Evolutionary conservation across 92 coral and sea anemone genomes (phyloP).

Genomic region (Zoanthus solanderi): DNA sequence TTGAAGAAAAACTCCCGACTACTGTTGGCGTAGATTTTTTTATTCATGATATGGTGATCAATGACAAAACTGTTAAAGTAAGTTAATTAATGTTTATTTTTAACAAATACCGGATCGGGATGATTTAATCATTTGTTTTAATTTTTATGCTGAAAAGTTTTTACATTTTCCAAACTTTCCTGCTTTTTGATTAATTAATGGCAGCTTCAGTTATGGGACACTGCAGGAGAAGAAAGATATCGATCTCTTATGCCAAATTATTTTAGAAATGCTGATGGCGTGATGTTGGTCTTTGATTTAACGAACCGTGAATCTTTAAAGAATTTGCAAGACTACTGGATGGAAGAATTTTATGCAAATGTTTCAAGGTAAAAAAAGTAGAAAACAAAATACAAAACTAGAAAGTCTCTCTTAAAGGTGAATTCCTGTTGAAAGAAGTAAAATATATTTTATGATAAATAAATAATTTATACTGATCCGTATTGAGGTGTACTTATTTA

Average conservation of each 20-base stretch:
- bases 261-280: constrained; percentile 93
- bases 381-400: background rate
- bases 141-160: no score
- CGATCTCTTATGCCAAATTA: constrained; percentile 78
- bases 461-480: no score
- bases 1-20: constrained; percentile 72
- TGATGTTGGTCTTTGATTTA: constrained; percentile 89
- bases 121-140: no score
- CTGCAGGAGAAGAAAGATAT: constrained; percentile 95
- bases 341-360: constrained; percentile 72
- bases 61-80: constrained; percentile 82
- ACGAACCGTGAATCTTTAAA: constrained; percentile 72
- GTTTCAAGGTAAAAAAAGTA: constrained; percentile 52
- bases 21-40: constrained; percentile 97
- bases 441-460: no score
- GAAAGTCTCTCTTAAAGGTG: background rate
- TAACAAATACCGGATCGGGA: background rate
- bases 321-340: constrained; percentile 79
- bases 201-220: constrained; percentile 96
- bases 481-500: no score
- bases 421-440: no score
- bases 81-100: background rate
- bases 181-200: background rate
- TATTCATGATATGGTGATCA: constrained; percentile 79
- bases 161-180: background rate